phyloP scores from a whole-genome alignment of 2,113 vertebrate genomes.

The Nibea albiflora region DNA sequence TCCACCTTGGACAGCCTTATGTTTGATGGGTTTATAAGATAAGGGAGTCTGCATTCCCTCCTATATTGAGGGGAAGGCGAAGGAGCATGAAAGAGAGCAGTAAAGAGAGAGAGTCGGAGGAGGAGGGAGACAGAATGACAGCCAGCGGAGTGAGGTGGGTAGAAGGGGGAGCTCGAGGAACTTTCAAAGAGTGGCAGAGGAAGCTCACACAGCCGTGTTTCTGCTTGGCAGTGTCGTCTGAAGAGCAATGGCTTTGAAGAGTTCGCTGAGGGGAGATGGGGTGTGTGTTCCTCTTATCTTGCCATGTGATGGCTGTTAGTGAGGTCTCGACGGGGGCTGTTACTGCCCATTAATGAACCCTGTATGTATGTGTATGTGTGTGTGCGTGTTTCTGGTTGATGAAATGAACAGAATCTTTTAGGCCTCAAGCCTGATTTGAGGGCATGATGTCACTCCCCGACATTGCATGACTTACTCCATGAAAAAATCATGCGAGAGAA shows the following conservation, averaged over 20 bases:
- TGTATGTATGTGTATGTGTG: slow-evolving; percentile 27
- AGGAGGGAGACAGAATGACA: slow-evolving; percentile 45
- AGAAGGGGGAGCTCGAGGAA: slow-evolving; percentile 68
- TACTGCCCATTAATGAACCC: slow-evolving; percentile 72
- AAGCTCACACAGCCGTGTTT: slow-evolving; percentile 64
- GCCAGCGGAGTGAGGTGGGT: slow-evolving; percentile 56
- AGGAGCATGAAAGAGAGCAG: slow-evolving; percentile 42
- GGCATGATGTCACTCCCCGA: slow-evolving; percentile 29
- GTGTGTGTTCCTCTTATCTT: slow-evolving; percentile 70
- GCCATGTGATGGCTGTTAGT: slow-evolving; percentile 71
- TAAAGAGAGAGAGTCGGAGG: slow-evolving; percentile 17
- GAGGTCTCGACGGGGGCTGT: slow-evolving; percentile 68
- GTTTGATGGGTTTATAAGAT: slow-evolving; percentile 79
- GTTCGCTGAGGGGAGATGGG: slow-evolving; percentile 56
- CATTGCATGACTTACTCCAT: background rate
- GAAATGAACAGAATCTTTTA: slow-evolving; percentile 26
- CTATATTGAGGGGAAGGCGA: slow-evolving; percentile 53
- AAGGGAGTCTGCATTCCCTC: slow-evolving; percentile 63
- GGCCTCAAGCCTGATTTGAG: slow-evolving; percentile 30
- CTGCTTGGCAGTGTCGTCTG: slow-evolving; percentile 71
- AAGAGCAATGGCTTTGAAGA: slow-evolving; percentile 77
- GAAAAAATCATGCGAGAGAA: slow-evolving; percentile 7
- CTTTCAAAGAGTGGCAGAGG: slow-evolving; percentile 75
- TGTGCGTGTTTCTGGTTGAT: slow-evolving; percentile 27
- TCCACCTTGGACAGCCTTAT: slow-evolving; percentile 71